Evolutionary conservation across 2,113 vertebrate species (phyloP).

Genomic region (Noctilio leporinus): DNA sequence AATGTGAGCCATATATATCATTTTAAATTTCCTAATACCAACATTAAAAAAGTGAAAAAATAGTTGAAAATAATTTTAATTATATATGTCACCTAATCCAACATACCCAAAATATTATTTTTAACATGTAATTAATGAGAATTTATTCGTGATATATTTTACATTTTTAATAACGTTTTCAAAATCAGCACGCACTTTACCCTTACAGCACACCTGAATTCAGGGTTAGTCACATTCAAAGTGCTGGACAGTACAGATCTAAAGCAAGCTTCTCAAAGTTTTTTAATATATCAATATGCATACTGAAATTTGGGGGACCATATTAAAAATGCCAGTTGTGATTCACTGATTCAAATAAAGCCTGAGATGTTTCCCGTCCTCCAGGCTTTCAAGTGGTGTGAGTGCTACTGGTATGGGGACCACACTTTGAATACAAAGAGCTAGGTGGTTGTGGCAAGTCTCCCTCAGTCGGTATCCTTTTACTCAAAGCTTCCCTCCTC

Average conservation of each 20-base stretch:
- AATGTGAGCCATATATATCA: neutral
- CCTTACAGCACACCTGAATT: neutral
- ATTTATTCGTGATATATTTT: neutral
- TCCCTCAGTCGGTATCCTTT: neutral
- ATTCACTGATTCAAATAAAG: neutral
- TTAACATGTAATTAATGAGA: neutral
- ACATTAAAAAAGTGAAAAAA: neutral
- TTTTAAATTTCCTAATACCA: neutral
- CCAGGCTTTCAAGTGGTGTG: too few relatives aligned
- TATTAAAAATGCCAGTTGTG: neutral
- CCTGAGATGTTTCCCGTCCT: neutral
- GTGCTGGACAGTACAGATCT: neutral
- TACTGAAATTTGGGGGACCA: neutral
- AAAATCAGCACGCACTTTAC: neutral
- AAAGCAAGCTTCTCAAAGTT: neutral
- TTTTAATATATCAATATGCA: neutral
- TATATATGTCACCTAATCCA: neutral
- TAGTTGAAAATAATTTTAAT: neutral
- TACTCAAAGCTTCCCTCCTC: neutral
- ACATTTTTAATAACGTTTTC: neutral
- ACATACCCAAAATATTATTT: neutral
- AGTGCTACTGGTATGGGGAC: neutral
- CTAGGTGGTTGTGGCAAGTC: neutral
- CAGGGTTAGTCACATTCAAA: neutral
- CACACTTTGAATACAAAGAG: neutral